Conservation (phyloP, 2,797 vertebrate species). For the Xyrichtys novacula region DNA sequence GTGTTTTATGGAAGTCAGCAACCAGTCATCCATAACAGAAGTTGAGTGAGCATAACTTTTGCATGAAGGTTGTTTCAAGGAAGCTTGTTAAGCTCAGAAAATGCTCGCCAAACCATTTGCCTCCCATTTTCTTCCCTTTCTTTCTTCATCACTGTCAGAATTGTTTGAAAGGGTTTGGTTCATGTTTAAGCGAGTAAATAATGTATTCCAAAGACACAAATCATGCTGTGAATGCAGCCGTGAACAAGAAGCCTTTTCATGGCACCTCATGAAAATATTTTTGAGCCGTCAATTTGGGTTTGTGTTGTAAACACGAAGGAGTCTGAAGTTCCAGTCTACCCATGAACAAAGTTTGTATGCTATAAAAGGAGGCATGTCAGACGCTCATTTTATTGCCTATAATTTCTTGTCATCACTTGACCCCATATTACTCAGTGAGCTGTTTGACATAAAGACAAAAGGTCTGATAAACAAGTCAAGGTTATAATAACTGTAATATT, state of each 20-base stretch:
- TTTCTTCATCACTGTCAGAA: conserved; percentile 7
- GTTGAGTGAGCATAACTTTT: conserved; percentile 73
- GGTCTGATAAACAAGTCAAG: background rate
- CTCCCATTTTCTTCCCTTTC: conserved; percentile 24
- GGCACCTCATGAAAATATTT: conserved; percentile 1
- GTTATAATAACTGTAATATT: background rate
- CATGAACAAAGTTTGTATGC: background rate
- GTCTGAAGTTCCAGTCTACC: background rate
- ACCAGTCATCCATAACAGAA: conserved; percentile 68
- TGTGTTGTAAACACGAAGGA: conserved; percentile 18
- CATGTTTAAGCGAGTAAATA: conserved; percentile 27
- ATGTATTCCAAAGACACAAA: conserved; percentile 43
- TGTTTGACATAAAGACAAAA: background rate
- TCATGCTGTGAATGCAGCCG: conserved; percentile 30
- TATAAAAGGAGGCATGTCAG: background rate
- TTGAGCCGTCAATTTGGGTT: conserved; percentile 20
- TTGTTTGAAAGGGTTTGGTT: conserved; percentile 30
- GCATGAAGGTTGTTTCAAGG: conserved; percentile 79
- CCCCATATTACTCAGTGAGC: background rate
- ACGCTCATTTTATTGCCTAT: background rate
- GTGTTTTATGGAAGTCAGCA: conserved; percentile 78
- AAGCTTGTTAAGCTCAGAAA: conserved; percentile 49
- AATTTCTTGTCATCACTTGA: conserved; percentile 2
- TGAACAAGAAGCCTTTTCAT: conserved; percentile 38
- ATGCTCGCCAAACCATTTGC: conserved; percentile 43